phyloP scores from a whole-genome alignment of 2,113 vertebrate species.

The Leptosomus discolor region DNA sequence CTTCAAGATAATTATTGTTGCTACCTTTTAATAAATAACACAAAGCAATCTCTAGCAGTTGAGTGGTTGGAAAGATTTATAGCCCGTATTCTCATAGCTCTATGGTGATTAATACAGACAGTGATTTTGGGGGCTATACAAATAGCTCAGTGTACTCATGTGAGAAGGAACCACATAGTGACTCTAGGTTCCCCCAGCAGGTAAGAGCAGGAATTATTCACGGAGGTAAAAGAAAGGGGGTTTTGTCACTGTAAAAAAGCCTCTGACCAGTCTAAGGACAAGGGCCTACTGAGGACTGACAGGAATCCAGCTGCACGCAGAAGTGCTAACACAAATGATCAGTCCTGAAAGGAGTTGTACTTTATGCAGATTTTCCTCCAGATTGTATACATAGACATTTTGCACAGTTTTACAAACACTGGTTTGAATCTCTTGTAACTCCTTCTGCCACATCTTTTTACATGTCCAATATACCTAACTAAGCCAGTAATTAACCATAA shows the following conservation, averaged over 20 bases:
- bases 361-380: not conserved
- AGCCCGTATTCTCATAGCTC: not conserved
- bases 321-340: not conserved
- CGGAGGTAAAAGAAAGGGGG: not conserved
- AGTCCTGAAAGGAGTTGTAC: not conserved
- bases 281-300: not conserved
- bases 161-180: not conserved
- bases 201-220: not conserved
- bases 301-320: not conserved
- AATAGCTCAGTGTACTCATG: not conserved
- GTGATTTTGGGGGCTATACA: not conserved
- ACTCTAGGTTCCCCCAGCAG: not conserved
- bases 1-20: not conserved
- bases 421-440: not conserved
- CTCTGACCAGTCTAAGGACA: not conserved
- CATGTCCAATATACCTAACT: slow-evolving; percentile 33
- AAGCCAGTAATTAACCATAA: slow-evolving; percentile 56
- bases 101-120: not conserved
- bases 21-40: slow-evolving; percentile 22
- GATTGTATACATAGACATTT: not conserved
- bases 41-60: not conserved
- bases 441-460: not conserved
- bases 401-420: not conserved
- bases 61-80: not conserved
- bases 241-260: not conserved